Percentiles rank a stretch among this genome's conserved stretches.
Conservation (phyloP, 2,113 vertebrate genomes). For the Chiloscyllium plagiosum region DNA sequence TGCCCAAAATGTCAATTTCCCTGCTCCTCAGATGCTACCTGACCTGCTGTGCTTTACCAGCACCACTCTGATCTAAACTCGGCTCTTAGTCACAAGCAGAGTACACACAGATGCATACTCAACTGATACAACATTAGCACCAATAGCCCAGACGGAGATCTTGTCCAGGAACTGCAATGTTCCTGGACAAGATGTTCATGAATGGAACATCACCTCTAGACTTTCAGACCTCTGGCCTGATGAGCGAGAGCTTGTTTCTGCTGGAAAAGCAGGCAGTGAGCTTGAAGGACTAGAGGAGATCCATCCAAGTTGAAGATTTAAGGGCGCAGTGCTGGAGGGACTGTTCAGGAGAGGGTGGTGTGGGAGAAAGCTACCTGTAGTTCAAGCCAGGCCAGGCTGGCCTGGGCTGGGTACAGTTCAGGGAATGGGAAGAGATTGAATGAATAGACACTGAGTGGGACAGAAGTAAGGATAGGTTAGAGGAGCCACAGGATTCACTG, state of each 20-base stretch:
- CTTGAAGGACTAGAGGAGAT: background rate
- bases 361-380: background rate
- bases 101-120: too few relatives aligned
- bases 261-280: background rate
- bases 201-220: background rate
- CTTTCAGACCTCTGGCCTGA: background rate
- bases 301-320: background rate
- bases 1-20: too few relatives aligned
- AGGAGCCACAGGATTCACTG: too few relatives aligned
- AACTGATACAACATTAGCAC: background rate
- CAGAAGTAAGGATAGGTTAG: too few relatives aligned
- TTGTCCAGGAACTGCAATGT: background rate
- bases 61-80: too few relatives aligned
- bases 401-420: background rate
- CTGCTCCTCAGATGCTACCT: too few relatives aligned
- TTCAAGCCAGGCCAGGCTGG: too few relatives aligned
- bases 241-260: background rate
- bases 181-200: background rate
- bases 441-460: background rate
- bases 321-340: background rate
- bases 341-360: background rate
- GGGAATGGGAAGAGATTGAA: background rate
- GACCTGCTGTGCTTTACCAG: too few relatives aligned
- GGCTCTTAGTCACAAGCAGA: too few relatives aligned
- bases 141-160: background rate